These are phyloP conservation scores for Parasteatoda lunata DNA, from an alignment of 2,888 invertebrate species.

Conservation along the genomic window DNA sequence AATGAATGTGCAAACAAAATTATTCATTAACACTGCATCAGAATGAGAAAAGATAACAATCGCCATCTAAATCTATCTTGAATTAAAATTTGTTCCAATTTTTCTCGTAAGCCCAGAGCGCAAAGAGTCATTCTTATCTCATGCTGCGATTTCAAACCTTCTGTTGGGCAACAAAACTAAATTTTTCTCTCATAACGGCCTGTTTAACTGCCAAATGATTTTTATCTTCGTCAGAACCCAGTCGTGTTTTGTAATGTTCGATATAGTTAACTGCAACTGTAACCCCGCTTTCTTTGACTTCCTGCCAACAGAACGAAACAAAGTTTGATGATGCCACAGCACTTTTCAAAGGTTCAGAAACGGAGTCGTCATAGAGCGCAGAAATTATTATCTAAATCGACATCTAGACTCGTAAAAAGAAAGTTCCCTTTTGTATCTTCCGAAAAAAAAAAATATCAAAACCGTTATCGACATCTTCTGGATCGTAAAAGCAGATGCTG, in stretches of 20 bases:
- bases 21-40: too few relatives aligned
- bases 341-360: not conserved
- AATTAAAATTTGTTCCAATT: too few relatives aligned
- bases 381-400: slow-evolving; percentile 62
- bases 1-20: too few relatives aligned
- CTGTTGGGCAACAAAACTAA: not conserved
- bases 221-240: slow-evolving; percentile 14
- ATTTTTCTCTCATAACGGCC: not conserved
- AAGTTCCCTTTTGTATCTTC: slow-evolving; percentile 15
- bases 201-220: slow-evolving; percentile 34
- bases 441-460: slow-evolving; percentile 31
- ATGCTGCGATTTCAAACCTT: not conserved
- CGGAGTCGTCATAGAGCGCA: slow-evolving; percentile 26
- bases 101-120: too few relatives aligned
- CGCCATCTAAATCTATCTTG: too few relatives aligned
- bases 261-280: slow-evolving; percentile 39
- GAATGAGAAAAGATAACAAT: too few relatives aligned
- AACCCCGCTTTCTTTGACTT: slow-evolving; percentile 35
- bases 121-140: too few relatives aligned
- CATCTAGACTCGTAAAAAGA: slow-evolving; percentile 53
- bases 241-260: not conserved
- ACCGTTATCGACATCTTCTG: slow-evolving; percentile 29
- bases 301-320: slow-evolving; percentile 20
- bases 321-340: not conserved
- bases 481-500: slow-evolving; percentile 37